Evolutionary conservation across 2,113 vertebrate species (phyloP), one percentile per base, ranked within the genome.

Genomic region (Perca schrenkii): DNA sequence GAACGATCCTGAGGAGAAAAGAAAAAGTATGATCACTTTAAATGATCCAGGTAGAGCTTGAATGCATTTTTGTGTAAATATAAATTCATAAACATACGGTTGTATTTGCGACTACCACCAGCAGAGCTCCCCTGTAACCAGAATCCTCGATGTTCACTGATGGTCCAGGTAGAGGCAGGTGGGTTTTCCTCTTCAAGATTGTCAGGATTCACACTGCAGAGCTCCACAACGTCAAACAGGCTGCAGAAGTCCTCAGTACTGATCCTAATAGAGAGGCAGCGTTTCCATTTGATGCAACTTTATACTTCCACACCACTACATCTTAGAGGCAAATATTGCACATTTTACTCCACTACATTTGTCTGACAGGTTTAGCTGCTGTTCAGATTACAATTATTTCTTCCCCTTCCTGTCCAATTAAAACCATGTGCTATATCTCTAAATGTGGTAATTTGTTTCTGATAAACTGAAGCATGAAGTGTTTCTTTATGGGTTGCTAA

Each of bases 171-270:
- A 0, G 91, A 60, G 4, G 14, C 62, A 4, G 80, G 56, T 2
- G 75, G 46, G 2, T 57, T 79, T 64, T 14, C 85, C 36, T 85
- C 93, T 1, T 73, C 66, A 1, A 93, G 80, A 21, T 77, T 82
- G 47, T 95, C 94, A 5, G 96, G 96, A 72, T 88, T 94, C 40
- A 96, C 36, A 11, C 93, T 95, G 89, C 96, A 96, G 65, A 96
- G 82, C 86, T 96, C 95, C 86, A 96, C 93, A 0, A 91, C 69
- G 21, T 95, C 58, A 46, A 93, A 96, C 36, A 94, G 84, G 1
- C n/a, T 79, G 64, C 86, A 87, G 85, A 96, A 95, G 52, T 95
- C 94, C 17, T 94, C 90, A n/a, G 86, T 77, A 0, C 90, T 90
- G 83, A 96, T 96, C 96, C 96, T 96, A 49, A 77, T 3, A 22